A percentile compares a stretch with the other conserved stretches of the same genome.
phyloP scores from a whole-genome alignment of 2,113 vertebrate genomes.

The Elephantulus edwardii region DNA sequence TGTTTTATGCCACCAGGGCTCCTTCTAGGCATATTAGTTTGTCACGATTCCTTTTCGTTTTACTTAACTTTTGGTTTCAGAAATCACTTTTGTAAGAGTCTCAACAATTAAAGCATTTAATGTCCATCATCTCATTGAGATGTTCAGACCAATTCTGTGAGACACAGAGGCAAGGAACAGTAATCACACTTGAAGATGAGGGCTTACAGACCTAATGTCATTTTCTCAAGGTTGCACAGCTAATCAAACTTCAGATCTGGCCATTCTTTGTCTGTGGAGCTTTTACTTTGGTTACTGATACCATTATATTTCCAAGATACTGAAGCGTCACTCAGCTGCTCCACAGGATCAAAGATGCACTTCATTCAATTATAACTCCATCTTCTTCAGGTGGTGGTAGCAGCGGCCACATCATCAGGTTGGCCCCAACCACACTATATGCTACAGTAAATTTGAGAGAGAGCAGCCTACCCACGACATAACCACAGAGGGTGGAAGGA shows the following conservation, averaged over 20 bases:
- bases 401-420: accelerated
- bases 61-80: accelerated
- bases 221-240: not conserved
- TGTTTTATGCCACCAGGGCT: too few relatives aligned
- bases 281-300: not conserved
- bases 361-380: not conserved
- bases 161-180: accelerated
- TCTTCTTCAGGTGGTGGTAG: not conserved
- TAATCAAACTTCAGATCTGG: not conserved
- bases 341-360: not conserved
- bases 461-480: accelerated
- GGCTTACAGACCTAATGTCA: not conserved
- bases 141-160: not conserved
- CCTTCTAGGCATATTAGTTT: too few relatives aligned
- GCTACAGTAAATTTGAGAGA: not conserved
- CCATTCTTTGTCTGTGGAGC: not conserved
- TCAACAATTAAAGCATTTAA: not conserved
- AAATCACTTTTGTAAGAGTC: not conserved
- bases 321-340: not conserved
- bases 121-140: not conserved
- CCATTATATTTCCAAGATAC: not conserved
- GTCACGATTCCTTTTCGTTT: too few relatives aligned
- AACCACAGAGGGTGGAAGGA: not conserved
- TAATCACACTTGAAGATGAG: not conserved
- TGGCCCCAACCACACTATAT: not conserved